A percentile compares a stretch with the other conserved stretches of the same genome.
phyloP scores from a whole-genome alignment of 2,113 vertebrate genomes.

The Miniopterus natalensis region DNA sequence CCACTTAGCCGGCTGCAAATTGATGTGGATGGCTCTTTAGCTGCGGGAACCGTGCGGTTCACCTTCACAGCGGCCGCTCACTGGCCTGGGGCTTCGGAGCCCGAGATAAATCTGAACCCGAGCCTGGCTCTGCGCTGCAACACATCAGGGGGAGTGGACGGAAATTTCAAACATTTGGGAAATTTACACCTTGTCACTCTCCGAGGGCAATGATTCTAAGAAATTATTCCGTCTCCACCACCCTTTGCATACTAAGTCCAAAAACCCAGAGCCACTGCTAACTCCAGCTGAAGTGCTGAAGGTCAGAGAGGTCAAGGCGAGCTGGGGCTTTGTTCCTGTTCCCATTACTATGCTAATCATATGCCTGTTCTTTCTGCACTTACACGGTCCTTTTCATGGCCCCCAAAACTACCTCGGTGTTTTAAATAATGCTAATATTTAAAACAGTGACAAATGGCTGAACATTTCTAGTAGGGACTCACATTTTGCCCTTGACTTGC shows the following conservation, averaged over 20 bases:
- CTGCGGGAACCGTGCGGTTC: constrained; percentile 85
- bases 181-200: constrained; percentile 88
- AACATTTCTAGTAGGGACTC: constrained; percentile 52
- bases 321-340: constrained; percentile 58
- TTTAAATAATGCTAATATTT: constrained; percentile 81
- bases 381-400: constrained; percentile 73
- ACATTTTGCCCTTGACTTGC: constrained; percentile 68
- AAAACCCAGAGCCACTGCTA: constrained; percentile 76
- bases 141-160: constrained; percentile 75
- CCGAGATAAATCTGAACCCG: constrained; percentile 88
- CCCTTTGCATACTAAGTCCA: constrained; percentile 82
- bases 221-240: constrained; percentile 80
- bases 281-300: constrained; percentile 76
- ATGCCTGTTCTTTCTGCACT: constrained; percentile 83
- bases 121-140: constrained; percentile 79
- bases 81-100: constrained; percentile 86
- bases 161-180: constrained; percentile 86
- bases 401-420: constrained; percentile 37
- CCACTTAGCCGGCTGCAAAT: constrained; percentile 88
- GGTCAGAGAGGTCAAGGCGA: constrained; percentile 84
- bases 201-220: constrained; percentile 83
- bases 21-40: constrained; percentile 86
- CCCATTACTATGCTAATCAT: constrained; percentile 85
- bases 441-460: constrained; percentile 70
- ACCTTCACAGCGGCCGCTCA: constrained; percentile 84